These are phyloP conservation scores for Gymnogyps californianus DNA, from an alignment of 2,113 vertebrate species.

Conservation along the genomic window DNA sequence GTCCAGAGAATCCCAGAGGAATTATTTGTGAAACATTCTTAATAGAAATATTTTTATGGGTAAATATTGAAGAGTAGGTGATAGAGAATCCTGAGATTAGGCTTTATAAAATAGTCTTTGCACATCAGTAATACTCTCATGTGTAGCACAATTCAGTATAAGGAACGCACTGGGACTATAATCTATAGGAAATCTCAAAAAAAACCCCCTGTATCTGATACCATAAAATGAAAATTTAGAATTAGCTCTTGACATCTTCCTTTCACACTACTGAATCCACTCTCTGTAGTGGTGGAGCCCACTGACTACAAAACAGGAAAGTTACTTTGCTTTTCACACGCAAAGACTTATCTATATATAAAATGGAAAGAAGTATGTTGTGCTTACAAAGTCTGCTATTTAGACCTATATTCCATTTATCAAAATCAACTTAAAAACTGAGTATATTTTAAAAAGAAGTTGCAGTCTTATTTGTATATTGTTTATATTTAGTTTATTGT, in stretches of 20 bases:
- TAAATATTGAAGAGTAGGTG: background rate
- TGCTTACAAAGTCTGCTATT: background rate
- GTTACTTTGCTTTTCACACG: background rate
- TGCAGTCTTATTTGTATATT: background rate
- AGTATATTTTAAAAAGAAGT: background rate
- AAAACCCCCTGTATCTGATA: background rate
- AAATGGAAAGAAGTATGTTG: background rate
- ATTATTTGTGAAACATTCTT: background rate
- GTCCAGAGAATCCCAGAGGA: background rate
- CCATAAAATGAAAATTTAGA: background rate
- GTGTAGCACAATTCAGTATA: background rate
- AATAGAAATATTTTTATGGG: background rate
- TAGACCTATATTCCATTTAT: background rate
- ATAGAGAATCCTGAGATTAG: background rate
- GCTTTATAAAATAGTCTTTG: background rate
- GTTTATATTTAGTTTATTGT: background rate
- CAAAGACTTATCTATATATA: background rate
- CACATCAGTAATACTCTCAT: background rate
- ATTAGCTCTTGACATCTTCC: background rate
- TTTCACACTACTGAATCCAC: background rate
- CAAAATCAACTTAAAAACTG: background rate
- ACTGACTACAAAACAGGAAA: background rate
- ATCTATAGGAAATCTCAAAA: background rate
- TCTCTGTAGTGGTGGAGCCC: background rate
- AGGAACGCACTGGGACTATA: background rate